phyloP scores from a whole-genome alignment of 2,113 vertebrate species.

The Rissa tridactyla region DNA sequence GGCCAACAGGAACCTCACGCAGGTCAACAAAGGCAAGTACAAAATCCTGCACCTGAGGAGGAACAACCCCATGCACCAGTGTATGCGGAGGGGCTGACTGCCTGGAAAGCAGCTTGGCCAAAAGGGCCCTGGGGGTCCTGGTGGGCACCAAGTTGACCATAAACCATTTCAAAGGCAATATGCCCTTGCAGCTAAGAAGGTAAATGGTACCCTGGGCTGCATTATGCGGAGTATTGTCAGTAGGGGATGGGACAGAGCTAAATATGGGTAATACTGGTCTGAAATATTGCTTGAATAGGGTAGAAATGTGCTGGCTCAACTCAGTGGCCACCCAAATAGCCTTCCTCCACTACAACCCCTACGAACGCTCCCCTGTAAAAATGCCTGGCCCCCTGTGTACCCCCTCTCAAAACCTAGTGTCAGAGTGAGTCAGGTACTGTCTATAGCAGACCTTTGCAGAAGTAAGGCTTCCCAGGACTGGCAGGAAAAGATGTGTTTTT shows the following conservation, averaged over 20 bases:
- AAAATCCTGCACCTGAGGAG: not conserved
- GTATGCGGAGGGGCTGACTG: accelerated
- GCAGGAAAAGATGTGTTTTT: not conserved
- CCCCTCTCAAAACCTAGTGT: not conserved
- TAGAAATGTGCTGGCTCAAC: not conserved
- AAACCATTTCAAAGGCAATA: not conserved
- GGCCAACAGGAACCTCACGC: not conserved
- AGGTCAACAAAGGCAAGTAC: not conserved
- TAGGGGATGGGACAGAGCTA: not conserved
- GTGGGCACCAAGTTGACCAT: not conserved
- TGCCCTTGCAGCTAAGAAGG: not conserved
- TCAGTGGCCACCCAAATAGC: not conserved
- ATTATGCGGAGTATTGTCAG: not conserved
- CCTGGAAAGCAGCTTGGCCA: not conserved
- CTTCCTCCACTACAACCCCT: not conserved
- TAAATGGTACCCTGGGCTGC: not conserved
- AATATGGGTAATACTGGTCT: not conserved
- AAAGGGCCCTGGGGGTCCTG: not conserved
- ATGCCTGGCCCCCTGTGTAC: accelerated
- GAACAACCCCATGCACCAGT: not conserved
- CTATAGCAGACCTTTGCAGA: not conserved
- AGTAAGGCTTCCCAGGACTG: not conserved
- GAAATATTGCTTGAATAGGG: not conserved
- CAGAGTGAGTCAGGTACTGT: not conserved
- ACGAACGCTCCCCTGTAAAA: not conserved